Base-by-base conservation (phyloP, 2,113 vertebrate genomes). In the Lamprotornis superbus region DNA sequence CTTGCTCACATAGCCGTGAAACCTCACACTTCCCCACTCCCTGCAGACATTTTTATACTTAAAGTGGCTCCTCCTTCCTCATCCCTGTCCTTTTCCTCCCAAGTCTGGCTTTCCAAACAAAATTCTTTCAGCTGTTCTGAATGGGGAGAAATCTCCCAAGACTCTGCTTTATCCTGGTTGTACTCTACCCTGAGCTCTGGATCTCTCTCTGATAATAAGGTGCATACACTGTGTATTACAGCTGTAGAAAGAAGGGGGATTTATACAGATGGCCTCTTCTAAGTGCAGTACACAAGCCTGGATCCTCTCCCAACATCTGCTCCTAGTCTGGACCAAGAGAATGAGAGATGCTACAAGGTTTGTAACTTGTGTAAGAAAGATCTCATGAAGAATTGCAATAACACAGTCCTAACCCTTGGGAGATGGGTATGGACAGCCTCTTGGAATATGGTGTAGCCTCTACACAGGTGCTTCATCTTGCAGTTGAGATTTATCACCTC, bases 281-380 rank as follows among this genome's bases (percentile, higher is more conserved):
- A 50, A 59, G 84, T 55, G 78, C n/a, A 83, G 93, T 24, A 56
- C 85, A 79, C 85, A 86, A 84, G 56, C 59, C 83, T 96, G 94
- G 96, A 96, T 83, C 83, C 65, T 91, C 92, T 97, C 93, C 96
- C 95, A 96, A 73, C 91, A 95, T 95, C 94, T 96, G 96, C 90
- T 96, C 75, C 50, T 85, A 65, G 89, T 93, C 80, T 87, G 88
- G 57, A 68, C 35, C 76, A 77, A 92, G 73, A 60, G 44, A 96
- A 59, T 55, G 73, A 83, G 90, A 80, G 73, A 82, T 9, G 31
- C 68, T 82, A 68, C 44, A 68, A 82, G 76, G 79, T 88, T 59
- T 93, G 79, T 30, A 92, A 83, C 76, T 90, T 68, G 65, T 82
- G 64, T 84, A 84, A 87, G 83, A 90, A 84, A 91, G 80, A 89